Percentiles rank a stretch among this genome's conserved stretches.
Conservation (phyloP, 2,113 vertebrate genomes). For the Leptodactylus fuscus region DNA sequence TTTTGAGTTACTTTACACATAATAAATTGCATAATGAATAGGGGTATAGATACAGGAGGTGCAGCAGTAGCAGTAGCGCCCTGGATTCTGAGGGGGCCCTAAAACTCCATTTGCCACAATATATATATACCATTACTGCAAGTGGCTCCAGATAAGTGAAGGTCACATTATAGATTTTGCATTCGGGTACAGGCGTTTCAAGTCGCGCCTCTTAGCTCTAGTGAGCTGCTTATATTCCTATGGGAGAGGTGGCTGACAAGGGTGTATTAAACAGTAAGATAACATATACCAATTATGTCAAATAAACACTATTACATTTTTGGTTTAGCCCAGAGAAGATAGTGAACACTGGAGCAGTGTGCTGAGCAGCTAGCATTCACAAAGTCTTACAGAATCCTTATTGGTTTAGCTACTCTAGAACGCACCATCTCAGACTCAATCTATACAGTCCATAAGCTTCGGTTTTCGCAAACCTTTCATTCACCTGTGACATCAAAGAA, state of each 20-base stretch:
- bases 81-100: too few species aligned
- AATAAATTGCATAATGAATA: too few species aligned
- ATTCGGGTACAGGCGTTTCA: too few species aligned
- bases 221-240: conserved; percentile 30
- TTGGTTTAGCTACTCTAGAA: conserved; percentile 31
- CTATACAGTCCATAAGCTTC: not conserved
- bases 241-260: conserved; percentile 3
- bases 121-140: too few species aligned
- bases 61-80: too few species aligned
- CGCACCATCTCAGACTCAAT: conserved; percentile 20
- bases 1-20: too few species aligned
- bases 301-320: conserved; percentile 27
- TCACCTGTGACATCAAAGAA: conserved; percentile 35
- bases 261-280: conserved; percentile 35
- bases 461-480: not conserved
- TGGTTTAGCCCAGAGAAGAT: conserved; percentile 20
- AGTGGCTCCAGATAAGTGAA: too few species aligned
- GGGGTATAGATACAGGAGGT: too few species aligned
- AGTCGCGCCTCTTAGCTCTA: conserved; percentile 9
- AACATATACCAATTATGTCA: conserved; percentile 42
- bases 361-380: conserved; percentile 20
- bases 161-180: too few species aligned
- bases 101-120: too few species aligned
- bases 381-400: not conserved
- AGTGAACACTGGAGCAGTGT: conserved; percentile 35